These are phyloP conservation scores for Taphrorychus bicolor DNA, from an alignment of 2,888 invertebrate species.

Conservation along the genomic window DNA sequence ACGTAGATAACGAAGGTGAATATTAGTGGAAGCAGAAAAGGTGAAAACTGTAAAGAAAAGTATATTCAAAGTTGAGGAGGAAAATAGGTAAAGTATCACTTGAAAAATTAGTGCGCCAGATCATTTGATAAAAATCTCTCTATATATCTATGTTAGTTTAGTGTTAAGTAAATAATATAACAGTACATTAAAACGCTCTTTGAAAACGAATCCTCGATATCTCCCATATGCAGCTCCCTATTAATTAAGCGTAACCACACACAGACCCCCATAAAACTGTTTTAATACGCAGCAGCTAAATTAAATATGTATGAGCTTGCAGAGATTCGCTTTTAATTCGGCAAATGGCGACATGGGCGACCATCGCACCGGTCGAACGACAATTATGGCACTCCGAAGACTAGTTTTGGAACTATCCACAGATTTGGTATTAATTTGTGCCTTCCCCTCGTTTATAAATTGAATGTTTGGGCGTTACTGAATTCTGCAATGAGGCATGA, in stretches of 20 bases:
- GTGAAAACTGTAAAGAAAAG: too few species aligned
- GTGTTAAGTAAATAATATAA: too few species aligned
- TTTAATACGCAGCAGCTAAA: constrained; percentile 21
- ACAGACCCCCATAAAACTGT: constrained; percentile 15
- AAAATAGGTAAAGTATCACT: too few species aligned
- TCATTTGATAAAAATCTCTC: too few species aligned
- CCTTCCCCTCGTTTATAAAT: not conserved
- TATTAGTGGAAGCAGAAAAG: too few species aligned
- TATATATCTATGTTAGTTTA: too few species aligned
- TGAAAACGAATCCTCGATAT: not conserved
- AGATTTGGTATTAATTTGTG: constrained; percentile 15
- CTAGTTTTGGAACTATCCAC: constrained; percentile 21
- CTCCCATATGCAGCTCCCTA: not conserved
- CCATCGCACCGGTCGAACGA: constrained; percentile 12
- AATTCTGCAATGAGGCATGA: too few species aligned
- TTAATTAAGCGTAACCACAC: constrained; percentile 1
- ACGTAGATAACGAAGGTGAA: too few species aligned
- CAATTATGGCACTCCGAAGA: constrained; percentile 24
- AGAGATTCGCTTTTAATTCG: constrained; percentile 28
- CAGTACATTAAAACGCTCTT: too few species aligned
- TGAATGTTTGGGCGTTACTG: not conserved
- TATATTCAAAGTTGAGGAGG: too few species aligned
- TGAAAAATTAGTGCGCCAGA: too few species aligned
- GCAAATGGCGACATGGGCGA: constrained; percentile 24
- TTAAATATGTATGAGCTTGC: constrained; percentile 30